phyloP scores from a whole-genome alignment of 2,888 invertebrate species.

The Zygaena filipendulae region DNA sequence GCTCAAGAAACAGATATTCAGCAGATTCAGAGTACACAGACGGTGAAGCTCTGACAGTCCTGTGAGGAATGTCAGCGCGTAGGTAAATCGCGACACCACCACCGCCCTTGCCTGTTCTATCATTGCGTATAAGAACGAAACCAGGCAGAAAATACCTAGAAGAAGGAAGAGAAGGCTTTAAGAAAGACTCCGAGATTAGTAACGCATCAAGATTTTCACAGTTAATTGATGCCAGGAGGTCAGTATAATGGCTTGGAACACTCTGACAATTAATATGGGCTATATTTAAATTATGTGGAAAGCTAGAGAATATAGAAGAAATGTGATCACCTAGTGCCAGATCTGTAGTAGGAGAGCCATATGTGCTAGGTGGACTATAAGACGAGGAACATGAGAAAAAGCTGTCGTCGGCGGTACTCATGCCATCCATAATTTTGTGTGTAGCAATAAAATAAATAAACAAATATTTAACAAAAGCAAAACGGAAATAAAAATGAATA shows the following conservation, averaged over 20 bases:
- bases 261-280: not conserved
- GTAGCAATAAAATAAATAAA: too few species aligned
- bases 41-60: not conserved
- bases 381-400: too few species aligned
- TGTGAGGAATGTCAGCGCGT: not conserved
- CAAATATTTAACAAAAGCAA: too few species aligned
- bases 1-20: constrained; percentile 2
- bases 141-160: not conserved
- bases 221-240: not conserved
- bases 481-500: too few species aligned
- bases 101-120: constrained; percentile 2
- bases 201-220: constrained; percentile 1
- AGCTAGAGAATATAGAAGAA: too few species aligned
- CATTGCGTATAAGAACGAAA: constrained; percentile 4
- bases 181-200: constrained; percentile 1
- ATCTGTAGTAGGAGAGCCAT: too few species aligned
- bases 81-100: constrained; percentile 7
- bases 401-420: too few species aligned
- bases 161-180: constrained; percentile 3
- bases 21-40: not conserved
- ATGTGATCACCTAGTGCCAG: too few species aligned
- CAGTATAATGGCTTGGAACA: not conserved
- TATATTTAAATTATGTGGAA: too few species aligned
- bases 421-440: too few species aligned
- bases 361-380: too few species aligned